Evolutionary conservation across 2,888 invertebrate species (phyloP), one percentile per base, ranked within the genome.

Genomic region (Andricus quercusramuli): DNA sequence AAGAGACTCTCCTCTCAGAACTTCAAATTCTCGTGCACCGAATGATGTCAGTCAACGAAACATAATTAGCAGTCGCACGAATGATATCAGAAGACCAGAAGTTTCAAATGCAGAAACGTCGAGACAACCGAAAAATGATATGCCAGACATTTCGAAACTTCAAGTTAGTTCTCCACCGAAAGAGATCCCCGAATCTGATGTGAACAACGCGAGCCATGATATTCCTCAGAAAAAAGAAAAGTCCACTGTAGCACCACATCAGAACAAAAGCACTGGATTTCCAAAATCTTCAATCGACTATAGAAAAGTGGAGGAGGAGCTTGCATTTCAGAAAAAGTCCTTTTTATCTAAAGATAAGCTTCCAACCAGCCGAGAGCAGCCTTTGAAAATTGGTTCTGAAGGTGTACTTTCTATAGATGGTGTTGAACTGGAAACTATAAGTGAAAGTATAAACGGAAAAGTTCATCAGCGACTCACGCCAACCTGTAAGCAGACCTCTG

Each of bases 401-500:
- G 88, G 87, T 68, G 25, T 79, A 77, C 83, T 88, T 3, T 78
- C 79, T 5, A 82, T 82, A 20, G 88, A 89, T 68, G 89, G 89
- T 20, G 90, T 89, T 22, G 56, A 83, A 20, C 83, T 90, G 22
- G 86, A 79, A 47, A 80, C 80, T 3, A 47, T 70, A 17, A 88
- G 88, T n/a, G 87, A 88, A 78, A 81, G 62, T 62, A 66, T 92
- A 11, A 92, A 92, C 79, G 84, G 88, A 0, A 83, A 80, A 29
- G 80, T 92, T 20, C 88, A 81, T 15, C 22, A 84, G 8, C 67
- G 88, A 0, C 80, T 92, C 15, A 84, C 79, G 32, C 91, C 91
- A 15, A 83, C 70, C 13, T 90, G 88, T 87, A 83, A 89, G 74
- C 83, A 84, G 47, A 59, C 62, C 9, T 76, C 77, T n/a, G 79